These are phyloP conservation scores for Hypomesus transpacificus DNA, from an alignment of 2,113 vertebrate species.

Conservation along the genomic window DNA sequence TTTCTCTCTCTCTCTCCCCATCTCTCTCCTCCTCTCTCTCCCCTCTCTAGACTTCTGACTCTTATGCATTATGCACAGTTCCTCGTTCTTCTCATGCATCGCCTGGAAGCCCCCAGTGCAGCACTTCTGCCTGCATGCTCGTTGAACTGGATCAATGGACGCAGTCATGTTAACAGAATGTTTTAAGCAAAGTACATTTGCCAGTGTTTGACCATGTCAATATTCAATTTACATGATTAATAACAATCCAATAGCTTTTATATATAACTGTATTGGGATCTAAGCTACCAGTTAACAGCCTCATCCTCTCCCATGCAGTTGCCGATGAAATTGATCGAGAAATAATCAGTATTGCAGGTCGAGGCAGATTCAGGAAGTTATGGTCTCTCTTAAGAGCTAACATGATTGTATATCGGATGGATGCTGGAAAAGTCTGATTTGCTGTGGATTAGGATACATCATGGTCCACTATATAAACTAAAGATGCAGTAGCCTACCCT, in stretches of 20 bases:
- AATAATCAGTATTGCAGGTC: not conserved
- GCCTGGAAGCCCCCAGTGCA: too few relatives aligned
- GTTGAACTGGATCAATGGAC: not conserved
- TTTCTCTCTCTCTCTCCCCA: too few relatives aligned
- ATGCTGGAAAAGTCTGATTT: too few relatives aligned
- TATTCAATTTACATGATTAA: constrained; percentile 29
- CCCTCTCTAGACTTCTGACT: too few relatives aligned
- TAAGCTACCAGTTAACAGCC: not conserved
- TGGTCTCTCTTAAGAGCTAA: too few relatives aligned
- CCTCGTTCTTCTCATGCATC: too few relatives aligned
- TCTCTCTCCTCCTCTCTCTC: too few relatives aligned
- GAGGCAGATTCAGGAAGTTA: not conserved
- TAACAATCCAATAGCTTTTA: not conserved
- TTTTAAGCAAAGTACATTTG: constrained; percentile 19
- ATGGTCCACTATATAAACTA: too few relatives aligned
- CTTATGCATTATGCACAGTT: too few relatives aligned
- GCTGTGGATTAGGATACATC: too few relatives aligned
- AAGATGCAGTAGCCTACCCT: too few relatives aligned
- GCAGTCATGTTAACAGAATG: constrained; percentile 15
- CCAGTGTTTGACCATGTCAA: constrained; percentile 21
- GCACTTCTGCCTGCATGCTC: not conserved
- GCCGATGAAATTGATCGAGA: not conserved
- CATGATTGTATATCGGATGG: too few relatives aligned
- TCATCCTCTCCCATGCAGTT: not conserved
- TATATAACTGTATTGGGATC: not conserved